Evolutionary conservation across 2,113 vertebrate species (phyloP).

Genomic region (Anser cygnoides): DNA sequence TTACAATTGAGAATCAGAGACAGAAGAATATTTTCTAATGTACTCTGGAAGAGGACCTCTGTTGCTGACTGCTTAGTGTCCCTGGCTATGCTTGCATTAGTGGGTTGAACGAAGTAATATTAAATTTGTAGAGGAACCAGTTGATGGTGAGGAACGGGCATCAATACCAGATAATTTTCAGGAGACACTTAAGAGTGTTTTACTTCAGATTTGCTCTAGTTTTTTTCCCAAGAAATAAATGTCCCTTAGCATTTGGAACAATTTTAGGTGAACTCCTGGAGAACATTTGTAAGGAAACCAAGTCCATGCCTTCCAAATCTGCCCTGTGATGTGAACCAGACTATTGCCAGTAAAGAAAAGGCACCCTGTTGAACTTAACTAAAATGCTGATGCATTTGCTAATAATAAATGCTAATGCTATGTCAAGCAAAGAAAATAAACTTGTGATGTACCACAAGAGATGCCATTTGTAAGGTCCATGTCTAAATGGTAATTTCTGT

Average conservation of each 20-base stretch:
- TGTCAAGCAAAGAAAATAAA: neutral
- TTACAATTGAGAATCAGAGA: neutral
- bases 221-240: neutral
- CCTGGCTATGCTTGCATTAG: neutral
- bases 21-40: neutral
- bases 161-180: neutral
- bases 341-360: neutral
- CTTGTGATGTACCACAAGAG: neutral
- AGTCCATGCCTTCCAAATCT: neutral
- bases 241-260: no score
- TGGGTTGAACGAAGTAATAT: no score
- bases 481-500: neutral
- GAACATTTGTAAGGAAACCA: neutral
- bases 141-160: neutral
- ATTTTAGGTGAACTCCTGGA: neutral
- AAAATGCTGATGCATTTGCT: neutral
- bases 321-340: neutral
- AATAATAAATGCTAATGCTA: no score
- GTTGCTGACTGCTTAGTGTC: neutral
- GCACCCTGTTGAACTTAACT: neutral
- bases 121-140: neutral
- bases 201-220: neutral
- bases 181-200: neutral
- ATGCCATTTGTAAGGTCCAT: neutral
- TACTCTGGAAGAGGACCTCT: neutral